A percentile compares a stretch with the other conserved stretches of the same genome.
phyloP scores from a whole-genome alignment of 1,140 invertebrate genomes.

The Zaprionus ornatus region DNA sequence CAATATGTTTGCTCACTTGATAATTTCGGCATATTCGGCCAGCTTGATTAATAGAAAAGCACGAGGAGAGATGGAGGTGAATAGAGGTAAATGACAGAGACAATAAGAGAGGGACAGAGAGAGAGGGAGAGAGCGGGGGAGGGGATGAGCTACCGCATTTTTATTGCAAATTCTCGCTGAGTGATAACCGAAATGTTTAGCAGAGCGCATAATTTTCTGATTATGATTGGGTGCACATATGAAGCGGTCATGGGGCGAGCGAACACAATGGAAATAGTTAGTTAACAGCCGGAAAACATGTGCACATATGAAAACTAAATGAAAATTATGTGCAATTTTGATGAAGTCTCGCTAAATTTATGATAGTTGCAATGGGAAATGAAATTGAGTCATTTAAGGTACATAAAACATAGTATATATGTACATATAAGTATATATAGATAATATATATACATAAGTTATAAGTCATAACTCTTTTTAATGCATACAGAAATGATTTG shows the following conservation, averaged over 20 bases:
- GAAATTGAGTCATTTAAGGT: too few relatives aligned
- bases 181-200: constrained; percentile 44
- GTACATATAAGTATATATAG: too few relatives aligned
- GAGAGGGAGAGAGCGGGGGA: background rate
- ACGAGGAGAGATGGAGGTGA: background rate
- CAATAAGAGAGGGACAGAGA: background rate
- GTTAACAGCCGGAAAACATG: background rate
- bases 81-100: background rate
- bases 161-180: constrained; percentile 27
- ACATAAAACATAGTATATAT: too few relatives aligned
- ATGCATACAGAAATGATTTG: too few relatives aligned
- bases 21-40: constrained; percentile 16
- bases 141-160: background rate
- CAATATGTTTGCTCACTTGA: background rate
- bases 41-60: constrained; percentile 23
- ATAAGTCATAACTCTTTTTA: too few relatives aligned
- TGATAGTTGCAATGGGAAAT: background rate
- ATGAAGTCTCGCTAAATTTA: background rate
- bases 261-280: constrained; percentile 19
- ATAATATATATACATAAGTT: too few relatives aligned
- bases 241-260: background rate
- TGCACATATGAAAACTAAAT: background rate
- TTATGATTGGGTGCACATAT: constrained; percentile 29
- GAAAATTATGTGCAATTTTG: background rate
- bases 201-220: constrained; percentile 36